Percentiles rank a stretch among this genome's conserved stretches.
Conservation (phyloP, 2,797 vertebrate genomes). For the Artibeus lituratus region DNA sequence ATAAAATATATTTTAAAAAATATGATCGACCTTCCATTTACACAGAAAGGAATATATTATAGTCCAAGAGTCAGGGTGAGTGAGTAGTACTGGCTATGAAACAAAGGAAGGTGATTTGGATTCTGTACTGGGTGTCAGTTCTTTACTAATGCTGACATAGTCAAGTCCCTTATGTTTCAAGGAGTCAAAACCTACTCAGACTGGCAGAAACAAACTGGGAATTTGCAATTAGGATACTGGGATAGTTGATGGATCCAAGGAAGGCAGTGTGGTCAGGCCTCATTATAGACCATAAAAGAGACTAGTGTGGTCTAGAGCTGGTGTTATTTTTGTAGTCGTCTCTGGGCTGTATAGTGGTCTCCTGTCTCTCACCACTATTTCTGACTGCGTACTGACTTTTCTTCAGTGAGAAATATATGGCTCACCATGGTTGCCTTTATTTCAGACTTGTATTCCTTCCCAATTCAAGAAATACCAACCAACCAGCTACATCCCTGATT, state of each 20-base stretch:
- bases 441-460: conserved; percentile 20
- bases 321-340: background rate
- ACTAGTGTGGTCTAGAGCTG: background rate
- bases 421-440: background rate
- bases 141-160: background rate
- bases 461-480: background rate
- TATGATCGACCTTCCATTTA: conserved; percentile 64
- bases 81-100: conserved; percentile 41
- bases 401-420: background rate
- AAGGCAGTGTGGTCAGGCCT: background rate
- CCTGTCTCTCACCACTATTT: background rate
- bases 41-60: conserved; percentile 58
- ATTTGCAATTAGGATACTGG: background rate
- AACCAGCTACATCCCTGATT: background rate
- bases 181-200: conserved; percentile 37
- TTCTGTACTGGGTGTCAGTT: conserved; percentile 18
- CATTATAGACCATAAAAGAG: background rate
- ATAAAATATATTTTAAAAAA: background rate
- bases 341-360: background rate
- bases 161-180: background rate
- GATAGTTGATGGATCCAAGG: background rate
- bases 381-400: background rate
- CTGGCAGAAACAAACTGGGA: background rate
- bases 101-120: background rate
- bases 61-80: conserved; percentile 51